Percentiles rank a stretch among this genome's conserved stretches.
Conservation (phyloP, 2,888 invertebrate genomes). For the Cryptocheilus praepositus region DNA sequence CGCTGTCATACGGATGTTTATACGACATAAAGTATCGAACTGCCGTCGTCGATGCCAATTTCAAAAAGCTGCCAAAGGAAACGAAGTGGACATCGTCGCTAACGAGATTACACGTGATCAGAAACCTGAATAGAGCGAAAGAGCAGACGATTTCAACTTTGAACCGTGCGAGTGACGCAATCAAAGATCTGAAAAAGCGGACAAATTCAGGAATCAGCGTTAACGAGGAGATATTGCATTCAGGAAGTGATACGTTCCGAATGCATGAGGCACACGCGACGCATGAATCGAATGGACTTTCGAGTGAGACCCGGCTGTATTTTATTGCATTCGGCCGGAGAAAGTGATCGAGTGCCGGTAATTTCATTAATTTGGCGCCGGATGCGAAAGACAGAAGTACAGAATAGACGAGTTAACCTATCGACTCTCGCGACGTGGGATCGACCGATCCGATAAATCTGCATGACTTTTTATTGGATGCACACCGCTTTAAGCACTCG, state of each 20-base stretch:
- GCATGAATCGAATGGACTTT: conserved; percentile 18
- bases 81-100: not conserved
- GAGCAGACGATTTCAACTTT: no score
- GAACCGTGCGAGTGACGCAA: no score
- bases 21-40: not conserved
- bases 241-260: conserved; percentile 52
- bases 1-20: not conserved
- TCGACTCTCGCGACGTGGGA: no score
- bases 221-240: conserved; percentile 57
- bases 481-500: no score
- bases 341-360: conserved; percentile 46
- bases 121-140: not conserved
- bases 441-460: no score
- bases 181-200: conserved; percentile 22
- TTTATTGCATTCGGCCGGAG: conserved; percentile 33
- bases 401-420: no score
- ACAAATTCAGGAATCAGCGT: conserved; percentile 48
- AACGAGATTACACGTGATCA: not conserved
- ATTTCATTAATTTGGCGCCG: conserved; percentile 45
- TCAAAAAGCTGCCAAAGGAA: conserved; percentile 2
- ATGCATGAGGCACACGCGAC: conserved; percentile 28
- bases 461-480: no score
- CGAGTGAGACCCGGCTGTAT: conserved; percentile 31
- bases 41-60: not conserved
- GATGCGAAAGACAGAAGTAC: conserved; percentile 23